Evolutionary conservation across 2,888 invertebrate genomes (phyloP), one percentile per base, ranked within the genome.

Genomic region (Serrognathus titanus): DNA sequence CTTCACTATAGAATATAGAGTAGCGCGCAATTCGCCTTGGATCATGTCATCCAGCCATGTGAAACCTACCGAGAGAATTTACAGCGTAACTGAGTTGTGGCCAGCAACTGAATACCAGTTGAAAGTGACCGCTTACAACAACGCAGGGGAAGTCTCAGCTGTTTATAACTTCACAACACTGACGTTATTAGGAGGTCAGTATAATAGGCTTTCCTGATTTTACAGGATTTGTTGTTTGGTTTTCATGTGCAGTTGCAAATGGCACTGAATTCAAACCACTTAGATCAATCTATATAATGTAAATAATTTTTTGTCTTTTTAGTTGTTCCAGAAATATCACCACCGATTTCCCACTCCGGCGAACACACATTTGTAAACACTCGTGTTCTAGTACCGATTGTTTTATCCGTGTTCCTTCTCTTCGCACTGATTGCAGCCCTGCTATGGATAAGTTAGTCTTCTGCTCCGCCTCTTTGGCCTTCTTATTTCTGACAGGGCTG

Each of bases 101-200:
- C 88, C 93, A 0, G 89, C 88, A 43, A 86, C 88, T 0, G 87
- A 86, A 69, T 90, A 90, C 73, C 85, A 87, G 57, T 79, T 90
- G 6, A 83, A 85, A 61, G 87, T 90, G 59, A 88, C 87, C 1
- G 92, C 93, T 0, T 88, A 90, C 74, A 94, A 94, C 76, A 92
- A 92, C 75, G 93, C 93, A 0, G 94, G 94, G 0, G 89, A 89
- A 60, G 90, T 90, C 1, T 84, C 87, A 47, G 91, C 91, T 0
- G 80, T 90, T 9, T 93, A 92, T 73, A 92, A 92, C 78, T 90
- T 92, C 73, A 90, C 91, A 31, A 94, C 93, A 1, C 83, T 91
- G 60, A 88, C 88, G 5, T 78, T 88, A 11, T 85, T 85, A 69
- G 90, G 90, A 75, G 86, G 92, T 88, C 76, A 82, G 55, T 53